Evolutionary conservation across 2,888 invertebrate genomes (phyloP).

Genomic region (Trichacis sp.): DNA sequence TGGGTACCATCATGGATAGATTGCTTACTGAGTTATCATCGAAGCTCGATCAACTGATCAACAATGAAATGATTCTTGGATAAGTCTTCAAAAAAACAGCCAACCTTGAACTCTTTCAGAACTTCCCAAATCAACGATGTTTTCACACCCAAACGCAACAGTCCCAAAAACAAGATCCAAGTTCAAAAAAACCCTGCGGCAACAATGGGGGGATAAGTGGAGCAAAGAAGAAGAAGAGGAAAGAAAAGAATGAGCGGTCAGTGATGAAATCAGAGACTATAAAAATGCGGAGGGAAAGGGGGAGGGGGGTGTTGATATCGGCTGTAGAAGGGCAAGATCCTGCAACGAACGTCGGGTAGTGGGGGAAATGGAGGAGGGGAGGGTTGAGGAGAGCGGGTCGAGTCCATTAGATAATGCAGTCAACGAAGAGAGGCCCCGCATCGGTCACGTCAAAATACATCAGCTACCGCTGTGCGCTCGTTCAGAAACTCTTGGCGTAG

Average conservation of each 20-base stretch:
- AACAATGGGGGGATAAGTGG: slow-evolving; percentile 2
- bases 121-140: no score
- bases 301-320: slow-evolving; percentile 25
- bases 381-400: slow-evolving; percentile 32
- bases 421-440: slow-evolving; percentile 52
- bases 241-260: slow-evolving; percentile 46
- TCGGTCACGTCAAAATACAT: slow-evolving; percentile 67
- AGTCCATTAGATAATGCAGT: slow-evolving; percentile 61
- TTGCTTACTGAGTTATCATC: no score
- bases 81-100: no score
- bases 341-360: slow-evolving; percentile 18
- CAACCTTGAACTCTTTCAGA: no score
- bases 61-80: no score
- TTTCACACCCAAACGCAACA: no score
- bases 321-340: slow-evolving; percentile 35
- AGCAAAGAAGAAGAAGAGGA: slow-evolving; percentile 25
- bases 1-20: no score
- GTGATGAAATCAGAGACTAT: slow-evolving; percentile 45
- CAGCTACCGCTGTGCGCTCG: slow-evolving; percentile 67
- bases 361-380: slow-evolving; percentile 7
- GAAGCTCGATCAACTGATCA: no score
- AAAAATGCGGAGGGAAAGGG: slow-evolving; percentile 6
- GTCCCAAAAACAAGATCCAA: no score
- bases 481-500: slow-evolving; percentile 59
- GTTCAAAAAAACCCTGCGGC: no score